Percentiles rank a stretch among this genome's conserved stretches.
These are phyloP conservation scores for Channa maculata DNA, from an alignment of 2,113 vertebrate species.

Conservation along the genomic window DNA sequence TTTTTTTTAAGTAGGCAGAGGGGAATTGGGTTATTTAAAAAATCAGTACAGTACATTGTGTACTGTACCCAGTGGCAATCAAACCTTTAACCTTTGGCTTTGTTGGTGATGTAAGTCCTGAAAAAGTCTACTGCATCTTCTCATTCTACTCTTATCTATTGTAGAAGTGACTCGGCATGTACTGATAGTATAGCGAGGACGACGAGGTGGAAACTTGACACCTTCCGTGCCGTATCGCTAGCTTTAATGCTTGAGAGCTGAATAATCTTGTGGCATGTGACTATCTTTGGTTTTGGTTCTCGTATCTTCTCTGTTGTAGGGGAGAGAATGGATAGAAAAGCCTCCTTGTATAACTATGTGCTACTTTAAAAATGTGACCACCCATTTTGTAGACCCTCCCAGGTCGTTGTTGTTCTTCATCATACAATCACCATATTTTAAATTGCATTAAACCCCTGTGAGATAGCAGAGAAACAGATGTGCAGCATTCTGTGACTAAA, in stretches of 20 bases:
- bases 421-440: conserved; percentile 48
- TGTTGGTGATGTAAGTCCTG: neutral
- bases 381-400: neutral
- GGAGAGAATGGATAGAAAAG: conserved; percentile 35
- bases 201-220: conserved; percentile 18
- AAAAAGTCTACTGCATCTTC: neutral
- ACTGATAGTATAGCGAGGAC: neutral
- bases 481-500: conserved; percentile 29
- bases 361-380: conserved; percentile 26
- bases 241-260: conserved; percentile 29
- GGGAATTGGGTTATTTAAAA: too few species aligned
- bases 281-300: conserved; percentile 36
- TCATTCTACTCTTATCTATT: neutral
- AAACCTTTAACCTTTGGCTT: neutral
- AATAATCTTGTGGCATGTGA: conserved; percentile 36
- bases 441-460: conserved; percentile 32
- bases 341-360: conserved; percentile 46
- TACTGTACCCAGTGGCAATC: neutral
- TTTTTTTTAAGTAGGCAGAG: too few species aligned
- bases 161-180: neutral
- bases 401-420: conserved; percentile 29
- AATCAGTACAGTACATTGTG: neutral
- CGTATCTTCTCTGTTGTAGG: conserved; percentile 36
- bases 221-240: neutral
- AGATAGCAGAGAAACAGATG: conserved; percentile 44